phyloP scores from a whole-genome alignment of 2,113 vertebrate species.

The Onychostruthus taczanowskii region DNA sequence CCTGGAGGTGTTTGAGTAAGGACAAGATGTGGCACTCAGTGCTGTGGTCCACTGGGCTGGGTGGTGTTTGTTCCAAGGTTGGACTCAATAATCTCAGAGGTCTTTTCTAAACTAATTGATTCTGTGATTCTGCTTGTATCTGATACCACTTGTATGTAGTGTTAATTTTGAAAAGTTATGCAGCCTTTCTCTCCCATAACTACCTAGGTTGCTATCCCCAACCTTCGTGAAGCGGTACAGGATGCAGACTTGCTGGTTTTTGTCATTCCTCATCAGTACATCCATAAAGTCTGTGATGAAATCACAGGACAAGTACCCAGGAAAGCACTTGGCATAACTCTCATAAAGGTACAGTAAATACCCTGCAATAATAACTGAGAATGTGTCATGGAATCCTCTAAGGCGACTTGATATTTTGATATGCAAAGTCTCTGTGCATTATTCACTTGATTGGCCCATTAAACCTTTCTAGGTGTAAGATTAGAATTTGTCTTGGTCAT shows the following conservation, averaged over 20 bases:
- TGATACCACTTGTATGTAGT: neutral
- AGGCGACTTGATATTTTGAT: neutral
- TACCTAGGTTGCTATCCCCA: slow-evolving; percentile 81
- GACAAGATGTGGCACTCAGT: neutral
- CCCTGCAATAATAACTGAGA: neutral
- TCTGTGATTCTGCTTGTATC: neutral
- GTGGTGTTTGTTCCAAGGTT: neutral
- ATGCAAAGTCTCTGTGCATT: neutral
- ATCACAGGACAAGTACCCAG: slow-evolving; percentile 80
- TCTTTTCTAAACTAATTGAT: neutral
- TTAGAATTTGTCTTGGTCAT: neutral
- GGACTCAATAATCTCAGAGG: neutral
- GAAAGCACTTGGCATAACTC: slow-evolving; percentile 85
- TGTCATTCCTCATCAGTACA: slow-evolving; percentile 93
- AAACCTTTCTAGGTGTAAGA: neutral
- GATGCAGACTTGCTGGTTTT: slow-evolving; percentile 90
- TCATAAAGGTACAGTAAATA: slow-evolving; percentile 84
- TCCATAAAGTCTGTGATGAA: slow-evolving; percentile 86
- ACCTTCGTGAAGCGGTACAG: slow-evolving; percentile 81
- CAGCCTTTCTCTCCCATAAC: neutral
- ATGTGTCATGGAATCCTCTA: neutral
- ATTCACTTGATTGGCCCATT: neutral
- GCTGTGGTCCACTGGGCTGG: too few relatives aligned
- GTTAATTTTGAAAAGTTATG: neutral
- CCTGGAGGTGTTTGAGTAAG: neutral